Evolutionary conservation across 2,113 vertebrate species (phyloP), one percentile per base, ranked within the genome.

Genomic region (Grallaria varia): DNA sequence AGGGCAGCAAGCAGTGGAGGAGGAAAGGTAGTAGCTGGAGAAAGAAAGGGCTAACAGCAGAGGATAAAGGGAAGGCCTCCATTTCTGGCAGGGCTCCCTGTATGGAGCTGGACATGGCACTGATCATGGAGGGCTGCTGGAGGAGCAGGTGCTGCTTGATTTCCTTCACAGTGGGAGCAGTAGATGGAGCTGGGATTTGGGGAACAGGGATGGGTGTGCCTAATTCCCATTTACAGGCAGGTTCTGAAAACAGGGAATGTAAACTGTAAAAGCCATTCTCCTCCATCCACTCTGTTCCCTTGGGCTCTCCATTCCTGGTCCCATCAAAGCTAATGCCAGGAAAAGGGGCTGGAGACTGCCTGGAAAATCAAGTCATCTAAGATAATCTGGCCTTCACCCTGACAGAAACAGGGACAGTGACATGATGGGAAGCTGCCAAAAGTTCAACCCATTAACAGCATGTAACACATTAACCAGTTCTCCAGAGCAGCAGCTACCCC

Each of bases 401-500:
- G 33, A 30, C 23, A 73, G 66, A 12, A 94, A 88, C 31, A 75
- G 64, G 93, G 95, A 81, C 95, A 92, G 76, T 93, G 92, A 97
- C 93, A 94, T 49, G 87, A 78, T 0, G 23, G 76, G 37, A 89
- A 88, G 31, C 72, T 93, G 82, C 90, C 95, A 92, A 94, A 89
- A 92, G 85, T 93, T 96, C 92, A 93, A 94, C 60, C 44, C 47
- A 4, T 80, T 67, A 96, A 93, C 92, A 89, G 76, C 14, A 13
- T 17, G 95, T 97, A 88, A 97, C 60, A 90, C 56, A 96, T 97
- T 97, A 97, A 97, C 95, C 83, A 86, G 37, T 24, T 74, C 55
- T 58, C 55, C 47, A 37, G 52, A 90, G 79, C 82, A 81, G 60
- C 82, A 84, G 45, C 47, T 73, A 13, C 30, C 59, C 42, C 60